Evolutionary conservation across 2,113 vertebrate genomes (phyloP), one percentile per base, ranked within the genome.

Genomic region (Sinocyclocheilus rhinocerous): DNA sequence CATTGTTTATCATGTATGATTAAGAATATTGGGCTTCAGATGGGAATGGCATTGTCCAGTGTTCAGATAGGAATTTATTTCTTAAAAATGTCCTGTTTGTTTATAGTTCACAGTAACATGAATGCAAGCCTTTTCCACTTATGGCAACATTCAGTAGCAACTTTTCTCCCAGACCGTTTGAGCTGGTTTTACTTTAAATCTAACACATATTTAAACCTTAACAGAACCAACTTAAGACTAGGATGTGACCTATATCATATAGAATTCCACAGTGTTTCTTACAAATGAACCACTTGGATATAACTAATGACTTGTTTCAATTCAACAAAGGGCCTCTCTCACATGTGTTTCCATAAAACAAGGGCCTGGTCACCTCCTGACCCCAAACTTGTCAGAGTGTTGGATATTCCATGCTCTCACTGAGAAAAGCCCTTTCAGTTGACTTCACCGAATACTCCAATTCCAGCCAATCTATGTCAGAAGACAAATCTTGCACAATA

Each of bases 361-460:
- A 72, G 52, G 67, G 85, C 85, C 59, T 29, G 69, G 18, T 61
- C 69, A 84, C 85, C 85, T 81, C 24, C 18, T 61, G 80, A 73
- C 80, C 73, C 48, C 26, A 59, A 88, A 79, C 39, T 83, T 85
- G 73, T 48, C 87, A 70, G 84, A 67, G 75, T 85, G 69, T 82
- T 55, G 24, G 16, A n/a, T 76, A 76, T 86, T 83, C 79, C 57
- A 52, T 85, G 84, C 61, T 36, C 76, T 79, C 61, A 70, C 48
- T 80, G 11, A 70, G 76, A 79, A 72, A 83, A 83, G 81, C 65
- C 50, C 67, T 42, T 50, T 67, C 76, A 63, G 85, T 75, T 48
- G 12, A 76, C 65, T 81, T 81, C 57, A 48, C 69, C 20, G 36
- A 82, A 26, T 83, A 36, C 81, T 36, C 48, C 16, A 70, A 83